Conservation (phyloP, 2,113 vertebrate genomes). For the Steatornis caripensis region DNA sequence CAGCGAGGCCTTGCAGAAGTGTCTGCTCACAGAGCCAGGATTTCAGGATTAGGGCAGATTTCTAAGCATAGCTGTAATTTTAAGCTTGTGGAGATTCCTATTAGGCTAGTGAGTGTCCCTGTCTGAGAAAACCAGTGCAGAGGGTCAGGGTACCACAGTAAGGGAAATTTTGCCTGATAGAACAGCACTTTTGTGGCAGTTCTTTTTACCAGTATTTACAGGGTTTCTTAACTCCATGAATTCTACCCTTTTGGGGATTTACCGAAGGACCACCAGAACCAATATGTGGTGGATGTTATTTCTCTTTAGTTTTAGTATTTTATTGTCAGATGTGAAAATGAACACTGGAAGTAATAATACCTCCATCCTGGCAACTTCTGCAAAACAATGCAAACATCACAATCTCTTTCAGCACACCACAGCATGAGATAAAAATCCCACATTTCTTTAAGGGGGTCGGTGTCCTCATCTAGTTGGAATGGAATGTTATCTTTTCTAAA, state of each 20-base stretch:
- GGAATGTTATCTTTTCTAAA: neutral
- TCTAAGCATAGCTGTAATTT: neutral
- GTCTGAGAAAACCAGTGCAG: neutral
- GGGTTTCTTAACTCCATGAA: neutral
- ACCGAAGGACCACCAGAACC: neutral
- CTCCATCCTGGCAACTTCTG: neutral
- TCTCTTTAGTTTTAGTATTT: neutral
- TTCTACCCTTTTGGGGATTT: neutral
- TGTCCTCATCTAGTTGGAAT: constrained; percentile 1
- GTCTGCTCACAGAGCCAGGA: neutral
- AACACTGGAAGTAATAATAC: neutral
- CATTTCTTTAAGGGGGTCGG: neutral
- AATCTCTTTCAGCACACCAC: neutral
- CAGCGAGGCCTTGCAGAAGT: neutral
- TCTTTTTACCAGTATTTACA: neutral
- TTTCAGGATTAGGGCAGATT: neutral
- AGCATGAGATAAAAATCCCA: neutral
- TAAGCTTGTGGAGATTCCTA: neutral
- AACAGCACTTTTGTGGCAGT: neutral
- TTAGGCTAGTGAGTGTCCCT: neutral
- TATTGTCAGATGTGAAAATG: neutral
- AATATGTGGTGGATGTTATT: neutral
- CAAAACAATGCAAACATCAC: neutral
- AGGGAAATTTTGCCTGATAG: neutral
- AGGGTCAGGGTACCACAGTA: neutral